phyloP scores from a whole-genome alignment of 2,113 vertebrate genomes.

The Phyllostomus hastatus region DNA sequence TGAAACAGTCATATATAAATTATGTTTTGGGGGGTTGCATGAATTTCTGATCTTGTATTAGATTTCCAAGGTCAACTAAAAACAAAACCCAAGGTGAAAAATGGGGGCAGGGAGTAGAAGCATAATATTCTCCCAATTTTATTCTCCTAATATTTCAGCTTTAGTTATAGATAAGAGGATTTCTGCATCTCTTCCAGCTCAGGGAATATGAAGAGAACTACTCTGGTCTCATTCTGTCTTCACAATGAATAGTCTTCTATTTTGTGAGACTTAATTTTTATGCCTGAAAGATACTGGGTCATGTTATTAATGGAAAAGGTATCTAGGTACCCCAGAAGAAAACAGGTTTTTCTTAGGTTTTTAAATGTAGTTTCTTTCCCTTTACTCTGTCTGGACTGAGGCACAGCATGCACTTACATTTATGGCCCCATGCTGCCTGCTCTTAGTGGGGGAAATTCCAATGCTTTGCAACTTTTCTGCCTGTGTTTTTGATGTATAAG shows the following conservation, averaged over 20 bases:
- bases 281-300: not conserved
- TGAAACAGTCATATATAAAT: not conserved
- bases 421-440: not conserved
- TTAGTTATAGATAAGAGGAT: not conserved
- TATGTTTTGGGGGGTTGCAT: not conserved
- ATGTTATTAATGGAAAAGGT: not conserved
- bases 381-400: not conserved
- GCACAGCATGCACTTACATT: not conserved
- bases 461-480: not conserved
- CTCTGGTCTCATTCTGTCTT: not conserved
- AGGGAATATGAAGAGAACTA: not conserved
- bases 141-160: not conserved
- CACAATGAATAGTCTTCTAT: not conserved
- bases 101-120: not conserved
- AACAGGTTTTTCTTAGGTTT: not conserved
- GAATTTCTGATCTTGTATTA: not conserved
- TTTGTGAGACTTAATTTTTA: not conserved
- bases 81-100: not conserved
- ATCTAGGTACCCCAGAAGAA: not conserved
- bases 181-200: not conserved
- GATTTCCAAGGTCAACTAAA: not conserved
- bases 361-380: not conserved
- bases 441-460: not conserved
- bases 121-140: not conserved
- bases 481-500: not conserved